Evolutionary conservation across 2,888 invertebrate genomes (phyloP), one percentile per base, ranked within the genome.

Genomic region (Ennomos quercinarius): DNA sequence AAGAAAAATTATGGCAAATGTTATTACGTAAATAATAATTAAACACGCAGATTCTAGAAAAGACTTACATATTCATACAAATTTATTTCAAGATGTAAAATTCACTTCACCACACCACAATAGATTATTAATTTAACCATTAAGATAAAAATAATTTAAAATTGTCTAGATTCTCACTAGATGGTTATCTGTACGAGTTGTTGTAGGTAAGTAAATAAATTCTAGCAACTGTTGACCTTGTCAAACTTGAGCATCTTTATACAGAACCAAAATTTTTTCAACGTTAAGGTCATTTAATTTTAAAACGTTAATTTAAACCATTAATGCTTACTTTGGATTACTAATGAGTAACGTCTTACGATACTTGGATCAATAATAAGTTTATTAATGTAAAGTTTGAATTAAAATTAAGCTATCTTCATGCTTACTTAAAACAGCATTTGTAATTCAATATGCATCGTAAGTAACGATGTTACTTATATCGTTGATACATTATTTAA

Each of bases 191-290:
- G 41, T 43, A 37, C 41, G 38, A 51, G 46, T 51, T 50, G 42
- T 47, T 51, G 41, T 46, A 27, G 37, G n/a, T 17, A 44, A 35
- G 34, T 53, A n/a, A n/a, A n/a, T n/a, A 27, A 0, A 63, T 67
- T 73, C 68, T 59, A 12, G 39, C 57, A 72, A 60, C 53, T 61
- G 55, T 66, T 71, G 74, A 74, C 80, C 78, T 82, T 80, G 77
- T 61, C 65, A 58, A 64, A 72, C 73, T 71, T 64, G 70, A 68
- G 73, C 73, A 70, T 74, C 69, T 68, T 71, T 68, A 57, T 68
- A 68, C 63, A 76, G 76, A 78, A 78, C 82, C 70, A 67, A 57
- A 66, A 39, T n/a, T 74, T 78, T 78, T 73, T 58, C 78, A 77
- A 67, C 77, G 70, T 62, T 76, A 76, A 82, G 85, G 81, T 76